phyloP scores from a whole-genome alignment of 2,113 vertebrate genomes.

The Lethenteron reissneri region DNA sequence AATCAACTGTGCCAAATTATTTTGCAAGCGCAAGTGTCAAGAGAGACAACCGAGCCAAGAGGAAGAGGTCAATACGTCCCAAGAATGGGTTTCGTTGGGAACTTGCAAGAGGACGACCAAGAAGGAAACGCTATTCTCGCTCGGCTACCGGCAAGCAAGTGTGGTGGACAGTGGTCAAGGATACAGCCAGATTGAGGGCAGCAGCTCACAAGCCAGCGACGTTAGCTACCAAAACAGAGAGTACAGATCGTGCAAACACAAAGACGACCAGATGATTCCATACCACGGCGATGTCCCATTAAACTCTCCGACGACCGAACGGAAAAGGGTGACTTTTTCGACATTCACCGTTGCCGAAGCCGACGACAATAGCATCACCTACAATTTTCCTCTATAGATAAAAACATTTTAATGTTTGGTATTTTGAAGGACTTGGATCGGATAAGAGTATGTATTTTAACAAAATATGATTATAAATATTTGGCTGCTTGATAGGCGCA shows the following conservation, averaged over 20 bases:
- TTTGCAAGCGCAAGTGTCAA: conserved; percentile 2
- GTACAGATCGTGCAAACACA: not conserved
- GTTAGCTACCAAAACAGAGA: not conserved
- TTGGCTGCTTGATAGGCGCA: too few species aligned
- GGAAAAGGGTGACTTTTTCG: conserved; percentile 1
- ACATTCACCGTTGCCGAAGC: not conserved
- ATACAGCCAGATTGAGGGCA: not conserved
- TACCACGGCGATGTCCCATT: not conserved
- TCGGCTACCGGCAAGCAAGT: conserved; percentile 4
- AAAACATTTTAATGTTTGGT: not conserved
- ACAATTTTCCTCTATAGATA: not conserved
- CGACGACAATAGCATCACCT: not conserved
- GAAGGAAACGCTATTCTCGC: not conserved
- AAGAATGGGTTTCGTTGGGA: conserved; percentile 5
- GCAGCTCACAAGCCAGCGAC: not conserved
- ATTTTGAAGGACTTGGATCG: too few species aligned
- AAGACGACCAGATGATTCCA: not conserved
- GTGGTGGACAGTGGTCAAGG: conserved; percentile 1
- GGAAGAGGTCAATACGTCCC: conserved; percentile 3
- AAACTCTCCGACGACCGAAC: not conserved
- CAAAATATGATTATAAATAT: too few species aligned
- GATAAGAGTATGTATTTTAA: too few species aligned
- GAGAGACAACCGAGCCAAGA: not conserved
- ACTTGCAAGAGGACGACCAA: not conserved
- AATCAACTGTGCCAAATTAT: not conserved